Evolutionary conservation across 2,888 invertebrate species (phyloP), one percentile per base, ranked within the genome.

Genomic region (Polydrusus pterygomalis): DNA sequence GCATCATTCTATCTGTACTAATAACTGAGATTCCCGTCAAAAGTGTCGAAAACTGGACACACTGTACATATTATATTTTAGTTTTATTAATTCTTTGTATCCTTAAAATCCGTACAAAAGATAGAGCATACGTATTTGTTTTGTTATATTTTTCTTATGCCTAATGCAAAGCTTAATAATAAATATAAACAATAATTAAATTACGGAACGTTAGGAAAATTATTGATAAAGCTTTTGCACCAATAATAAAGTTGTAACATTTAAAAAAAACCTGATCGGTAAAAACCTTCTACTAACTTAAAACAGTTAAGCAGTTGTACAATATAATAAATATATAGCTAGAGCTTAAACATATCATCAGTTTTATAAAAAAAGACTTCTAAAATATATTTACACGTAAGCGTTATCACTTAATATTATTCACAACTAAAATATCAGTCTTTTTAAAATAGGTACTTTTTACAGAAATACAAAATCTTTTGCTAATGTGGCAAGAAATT

Each of bases 401-500:
- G 62, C 72, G 47, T 56, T 74, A 78, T 76, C 71, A 74, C 78
- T 77, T 77, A 76, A 77, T 69, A 70, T 65, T 78, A 79, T 79
- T 79, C 79, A 78, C 77, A 79, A 73, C 79, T 80, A 79, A 74
- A 77, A 79, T 79, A 82, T 82, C 81, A 82, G 81, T 82, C 81
- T 82, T 81, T 80, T 80, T 54, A 67, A 68, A 68, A 63, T 71
- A 76, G 76, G 76, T 76, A 76, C 76, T 68, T 63, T 76, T 62
- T 75, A 75, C 75, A 71, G 64, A 74, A 74, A 64, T 51, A 67
- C 45, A 43, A 58, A 67, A 67, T 18, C 17, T 25, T 38, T 58
- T 38, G 30, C 62, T 9, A 2, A 11, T 45, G 40, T 30, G 49
- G 47, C 67, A 67, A 51, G 17, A 6, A 65, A 10, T 65, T 51